Conservation (phyloP, 2,888 invertebrate species). For the Conomelus anceps region DNA sequence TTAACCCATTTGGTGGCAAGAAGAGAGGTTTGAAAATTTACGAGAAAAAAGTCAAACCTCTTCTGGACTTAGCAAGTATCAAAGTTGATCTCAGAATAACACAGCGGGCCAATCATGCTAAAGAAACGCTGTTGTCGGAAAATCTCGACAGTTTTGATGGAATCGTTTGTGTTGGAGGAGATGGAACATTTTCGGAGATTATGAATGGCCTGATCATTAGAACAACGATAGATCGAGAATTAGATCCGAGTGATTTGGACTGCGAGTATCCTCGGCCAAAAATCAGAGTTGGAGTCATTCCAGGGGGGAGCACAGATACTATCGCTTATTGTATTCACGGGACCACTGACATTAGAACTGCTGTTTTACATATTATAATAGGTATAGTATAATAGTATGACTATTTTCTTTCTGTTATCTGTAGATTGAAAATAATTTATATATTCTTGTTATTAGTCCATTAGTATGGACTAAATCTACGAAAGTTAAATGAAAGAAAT, state of each 20-base stretch:
- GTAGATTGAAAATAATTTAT: neutral
- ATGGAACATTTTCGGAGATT: conserved; percentile 74
- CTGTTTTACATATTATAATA: conserved; percentile 73
- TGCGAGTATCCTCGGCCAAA: conserved; percentile 46
- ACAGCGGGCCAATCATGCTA: conserved; percentile 68
- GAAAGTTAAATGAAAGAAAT: too few relatives aligned
- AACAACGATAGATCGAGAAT: conserved; percentile 47
- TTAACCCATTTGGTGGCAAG: conserved; percentile 80
- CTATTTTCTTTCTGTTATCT: neutral
- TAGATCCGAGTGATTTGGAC: conserved; percentile 50
- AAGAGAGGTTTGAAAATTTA: conserved; percentile 64
- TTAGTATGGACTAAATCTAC: too few relatives aligned
- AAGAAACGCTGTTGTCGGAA: conserved; percentile 55
- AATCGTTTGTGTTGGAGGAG: conserved; percentile 76
- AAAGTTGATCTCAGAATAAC: conserved; percentile 61
- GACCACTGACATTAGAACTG: conserved; percentile 68
- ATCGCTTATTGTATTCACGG: conserved; percentile 73
- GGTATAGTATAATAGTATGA: conserved; percentile 47
- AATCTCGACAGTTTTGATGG: conserved; percentile 58
- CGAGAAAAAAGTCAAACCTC: conserved; percentile 61
- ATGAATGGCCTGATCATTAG: conserved; percentile 61
- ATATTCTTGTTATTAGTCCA: neutral
- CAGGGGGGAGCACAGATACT: conserved; percentile 70
- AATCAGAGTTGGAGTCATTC: conserved; percentile 61
- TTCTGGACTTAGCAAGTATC: conserved; percentile 57